These are phyloP conservation scores for Tenodera sinensis DNA, from an alignment of 2,888 invertebrate species.

Conservation along the genomic window DNA sequence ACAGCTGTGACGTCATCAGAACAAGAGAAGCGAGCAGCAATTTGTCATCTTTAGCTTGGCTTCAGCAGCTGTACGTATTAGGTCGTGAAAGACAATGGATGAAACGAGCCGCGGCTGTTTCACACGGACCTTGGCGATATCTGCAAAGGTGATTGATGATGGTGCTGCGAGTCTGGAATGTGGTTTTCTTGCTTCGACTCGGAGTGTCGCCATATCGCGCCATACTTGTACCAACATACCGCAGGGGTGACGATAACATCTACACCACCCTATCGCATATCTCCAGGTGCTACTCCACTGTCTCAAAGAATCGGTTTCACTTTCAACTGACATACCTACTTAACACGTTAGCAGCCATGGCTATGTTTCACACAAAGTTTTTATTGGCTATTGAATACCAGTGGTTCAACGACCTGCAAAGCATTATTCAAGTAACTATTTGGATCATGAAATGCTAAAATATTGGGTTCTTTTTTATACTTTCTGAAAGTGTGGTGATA, in stretches of 20 bases:
- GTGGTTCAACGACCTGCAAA: no score
- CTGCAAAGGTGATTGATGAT: background rate
- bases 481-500: no score
- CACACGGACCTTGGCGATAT: background rate
- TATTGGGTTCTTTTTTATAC: no score
- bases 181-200: background rate
- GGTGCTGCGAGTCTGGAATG: background rate
- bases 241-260: background rate
- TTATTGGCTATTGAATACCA: no score
- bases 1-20: background rate
- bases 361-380: no score
- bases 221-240: background rate
- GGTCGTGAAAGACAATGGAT: background rate
- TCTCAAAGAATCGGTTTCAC: background rate
- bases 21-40: background rate
- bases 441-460: no score
- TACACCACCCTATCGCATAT: background rate
- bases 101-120: background rate
- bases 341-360: no score
- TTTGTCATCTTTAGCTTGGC: background rate
- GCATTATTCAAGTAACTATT: no score
- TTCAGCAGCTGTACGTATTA: background rate
- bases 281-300: background rate
- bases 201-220: background rate
- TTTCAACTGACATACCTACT: background rate